These are phyloP conservation scores for Tribolium madens DNA, from an alignment of 1,140 invertebrate genomes.

Conservation along the genomic window DNA sequence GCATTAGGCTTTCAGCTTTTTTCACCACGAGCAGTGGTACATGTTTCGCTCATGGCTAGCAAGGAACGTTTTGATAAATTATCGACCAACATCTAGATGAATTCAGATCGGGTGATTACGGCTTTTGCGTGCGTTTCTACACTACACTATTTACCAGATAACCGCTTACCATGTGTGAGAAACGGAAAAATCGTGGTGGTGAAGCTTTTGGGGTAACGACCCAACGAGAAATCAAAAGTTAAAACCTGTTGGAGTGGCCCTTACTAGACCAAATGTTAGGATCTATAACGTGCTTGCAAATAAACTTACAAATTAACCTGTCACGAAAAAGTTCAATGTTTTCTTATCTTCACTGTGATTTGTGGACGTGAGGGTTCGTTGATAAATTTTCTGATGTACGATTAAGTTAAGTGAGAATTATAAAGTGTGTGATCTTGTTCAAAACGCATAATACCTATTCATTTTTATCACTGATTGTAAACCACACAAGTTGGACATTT, in stretches of 20 bases:
- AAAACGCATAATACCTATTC: background rate
- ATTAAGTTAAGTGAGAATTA: background rate
- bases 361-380: background rate
- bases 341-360: background rate
- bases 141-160: constrained; percentile 2
- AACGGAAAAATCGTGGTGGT: constrained; percentile 10
- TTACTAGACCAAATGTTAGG: background rate
- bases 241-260: background rate
- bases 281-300: background rate
- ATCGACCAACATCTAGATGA: constrained; percentile 23
- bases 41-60: constrained; percentile 13
- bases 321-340: constrained; percentile 1
- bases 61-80: constrained; percentile 14
- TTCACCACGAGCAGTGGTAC: background rate
- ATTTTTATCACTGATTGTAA: background rate
- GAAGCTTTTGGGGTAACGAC: constrained; percentile 12
- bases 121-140: constrained; percentile 4
- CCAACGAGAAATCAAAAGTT: background rate
- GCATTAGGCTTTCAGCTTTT: constrained; percentile 13
- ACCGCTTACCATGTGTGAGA: constrained; percentile 30
- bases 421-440: no score
- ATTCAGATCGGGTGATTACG: constrained; percentile 12
- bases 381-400: background rate
- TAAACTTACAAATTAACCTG: background rate
- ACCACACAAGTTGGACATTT: no score